Conservation (phyloP, 2,797 vertebrate genomes). For the Myoxocephalus aenaeus region DNA sequence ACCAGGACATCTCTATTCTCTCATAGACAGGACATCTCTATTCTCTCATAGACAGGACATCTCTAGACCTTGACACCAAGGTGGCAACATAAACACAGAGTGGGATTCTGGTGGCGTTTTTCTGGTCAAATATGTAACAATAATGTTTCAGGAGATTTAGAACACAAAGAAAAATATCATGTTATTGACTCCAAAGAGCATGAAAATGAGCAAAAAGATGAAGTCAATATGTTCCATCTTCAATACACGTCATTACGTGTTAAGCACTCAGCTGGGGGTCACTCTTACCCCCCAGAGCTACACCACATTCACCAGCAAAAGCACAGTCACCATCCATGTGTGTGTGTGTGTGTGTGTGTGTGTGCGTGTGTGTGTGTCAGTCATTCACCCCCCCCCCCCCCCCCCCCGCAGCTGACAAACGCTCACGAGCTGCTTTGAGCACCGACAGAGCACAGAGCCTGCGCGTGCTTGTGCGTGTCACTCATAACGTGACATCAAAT, state of each 20-base stretch:
- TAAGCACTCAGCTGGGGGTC: slow-evolving; percentile 14
- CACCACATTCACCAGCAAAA: slow-evolving; percentile 1
- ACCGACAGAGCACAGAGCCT: no score
- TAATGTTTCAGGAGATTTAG: neutral
- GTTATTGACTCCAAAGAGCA: neutral
- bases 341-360: neutral
- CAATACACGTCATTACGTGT: neutral
- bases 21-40: no score
- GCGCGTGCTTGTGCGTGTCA: neutral
- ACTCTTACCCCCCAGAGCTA: neutral
- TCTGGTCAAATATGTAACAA: no score
- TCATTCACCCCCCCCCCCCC: no score
- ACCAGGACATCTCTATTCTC: no score
- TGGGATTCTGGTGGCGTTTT: no score
- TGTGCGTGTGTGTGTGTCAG: no score
- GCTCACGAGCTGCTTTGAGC: no score
- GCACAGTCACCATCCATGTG: slow-evolving; percentile 3
- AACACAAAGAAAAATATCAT: neutral
- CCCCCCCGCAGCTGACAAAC: no score
- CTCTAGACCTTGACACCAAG: no score
- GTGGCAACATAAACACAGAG: no score
- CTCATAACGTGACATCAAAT: slow-evolving; percentile 51
- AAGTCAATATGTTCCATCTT: neutral
- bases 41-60: no score
- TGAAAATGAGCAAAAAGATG: neutral